Evolutionary conservation across 2,888 invertebrate genomes (phyloP).

Genomic region (Ormyrus pomaceus): DNA sequence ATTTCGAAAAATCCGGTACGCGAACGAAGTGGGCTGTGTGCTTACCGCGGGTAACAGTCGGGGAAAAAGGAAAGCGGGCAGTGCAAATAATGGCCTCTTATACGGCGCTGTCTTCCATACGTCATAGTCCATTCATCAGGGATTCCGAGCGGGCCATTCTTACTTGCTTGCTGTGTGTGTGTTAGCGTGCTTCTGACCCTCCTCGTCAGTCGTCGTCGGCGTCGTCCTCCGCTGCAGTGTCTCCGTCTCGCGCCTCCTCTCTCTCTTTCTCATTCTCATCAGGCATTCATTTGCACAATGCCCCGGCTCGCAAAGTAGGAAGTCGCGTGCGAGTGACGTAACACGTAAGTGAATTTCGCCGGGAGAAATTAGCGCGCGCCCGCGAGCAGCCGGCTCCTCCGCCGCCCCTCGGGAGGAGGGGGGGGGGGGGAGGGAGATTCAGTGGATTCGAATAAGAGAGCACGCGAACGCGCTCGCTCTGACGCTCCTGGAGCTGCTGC

Average conservation of each 20-base stretch:
- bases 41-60: no score
- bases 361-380: conserved; percentile 37
- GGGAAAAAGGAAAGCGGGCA: no score
- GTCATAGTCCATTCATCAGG: conserved; percentile 13
- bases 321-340: conserved; percentile 46
- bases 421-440: no score
- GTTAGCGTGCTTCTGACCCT: no score
- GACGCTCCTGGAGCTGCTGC: not conserved
- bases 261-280: conserved; percentile 2
- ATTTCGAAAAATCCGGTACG: no score
- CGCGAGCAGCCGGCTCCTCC: not conserved
- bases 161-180: not conserved
- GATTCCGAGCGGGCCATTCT: conserved; percentile 5
- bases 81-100: no score
- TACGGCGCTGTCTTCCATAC: no score
- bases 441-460: conserved; percentile 4
- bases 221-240: no score
- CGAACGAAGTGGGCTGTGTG: no score
- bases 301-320: conserved; percentile 23
- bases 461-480: not conserved
- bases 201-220: not conserved
- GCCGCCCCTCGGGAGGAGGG: no score
- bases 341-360: conserved; percentile 39
- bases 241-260: not conserved
- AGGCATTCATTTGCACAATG: conserved; percentile 48